Conservation (phyloP, 92 coral and sea anemone genomes). For the Siderastrea siderea region DNA sequence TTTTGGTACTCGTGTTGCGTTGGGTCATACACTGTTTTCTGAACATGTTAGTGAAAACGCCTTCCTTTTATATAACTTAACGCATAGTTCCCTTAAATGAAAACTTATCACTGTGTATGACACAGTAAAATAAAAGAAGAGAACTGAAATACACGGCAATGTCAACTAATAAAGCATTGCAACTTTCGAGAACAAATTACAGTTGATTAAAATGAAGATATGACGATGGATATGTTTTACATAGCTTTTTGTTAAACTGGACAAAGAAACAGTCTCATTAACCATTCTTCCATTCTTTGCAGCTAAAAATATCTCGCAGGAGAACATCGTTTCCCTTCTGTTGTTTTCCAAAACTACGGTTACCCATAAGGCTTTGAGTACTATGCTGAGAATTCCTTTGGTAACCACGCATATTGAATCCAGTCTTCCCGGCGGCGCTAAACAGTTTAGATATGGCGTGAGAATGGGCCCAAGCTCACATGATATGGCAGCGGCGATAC, state of each 20-base stretch:
- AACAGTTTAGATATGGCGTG: slow-evolving; percentile 29
- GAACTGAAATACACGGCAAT: too few species aligned
- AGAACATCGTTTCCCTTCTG: slow-evolving; percentile 53
- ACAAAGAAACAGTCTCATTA: background rate
- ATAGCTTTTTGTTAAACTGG: background rate
- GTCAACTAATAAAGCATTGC: too few species aligned
- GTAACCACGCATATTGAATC: slow-evolving; percentile 56
- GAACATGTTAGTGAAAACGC: too few species aligned
- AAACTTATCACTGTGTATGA: too few species aligned
- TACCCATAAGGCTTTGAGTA: slow-evolving; percentile 47
- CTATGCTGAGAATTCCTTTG: slow-evolving; percentile 69
- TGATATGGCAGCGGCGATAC: slow-evolving; percentile 62
- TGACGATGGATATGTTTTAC: too few species aligned
- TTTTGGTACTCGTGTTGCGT: too few species aligned
- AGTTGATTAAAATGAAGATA: too few species aligned
- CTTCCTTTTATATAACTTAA: too few species aligned
- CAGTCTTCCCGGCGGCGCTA: slow-evolving; percentile 8
- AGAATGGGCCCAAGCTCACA: slow-evolving; percentile 55
- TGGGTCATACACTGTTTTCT: too few species aligned
- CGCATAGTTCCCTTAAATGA: too few species aligned
- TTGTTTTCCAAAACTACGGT: slow-evolving; percentile 48
- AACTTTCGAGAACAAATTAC: too few species aligned
- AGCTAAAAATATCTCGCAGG: slow-evolving; percentile 43
- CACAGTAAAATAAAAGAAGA: too few species aligned
- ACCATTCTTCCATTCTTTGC: slow-evolving; percentile 5